Evolutionary conservation across 2,113 vertebrate species (phyloP), one percentile per base, ranked within the genome.

Genomic region (Dinomys branickii): DNA sequence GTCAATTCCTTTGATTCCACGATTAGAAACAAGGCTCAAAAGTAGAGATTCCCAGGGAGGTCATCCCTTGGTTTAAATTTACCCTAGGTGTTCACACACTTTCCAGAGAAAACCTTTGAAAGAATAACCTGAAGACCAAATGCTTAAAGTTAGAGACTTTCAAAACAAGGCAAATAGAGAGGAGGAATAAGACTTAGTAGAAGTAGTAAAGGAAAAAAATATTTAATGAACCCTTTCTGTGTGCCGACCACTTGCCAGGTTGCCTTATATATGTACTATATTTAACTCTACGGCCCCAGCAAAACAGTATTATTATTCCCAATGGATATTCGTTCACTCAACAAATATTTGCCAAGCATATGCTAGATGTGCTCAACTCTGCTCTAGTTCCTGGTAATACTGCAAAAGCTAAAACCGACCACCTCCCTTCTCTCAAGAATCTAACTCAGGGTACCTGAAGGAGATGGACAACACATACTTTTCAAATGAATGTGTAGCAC

Each of bases 41-140:
- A 33, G 13, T 65, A 41, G 44, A 88, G 75, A 77, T 85, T 44
- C 22, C 22, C 63, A 24, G 69, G 1, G 52, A 63, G n/a, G 7
- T 26, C 20, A 83, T 44, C 30, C n/a, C 35, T 94, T 86, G 35
- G 41, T 52, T 95, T 95, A 85, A 91, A 91, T 65, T 93, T 33
- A 73, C 71, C 22, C 4, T 47, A 59, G 28, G 30, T 33, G 28
- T 75, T 85, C 77, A 85, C 26, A 92, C 44, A 52, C 30, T 67
- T 88, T 75, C 19, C 38, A 65, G 7, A 87, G 81, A 92, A 75
- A 65, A 80, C 20, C 67, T 97, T 95, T 90, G 9, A 85, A 95
- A 88, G 47, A 28, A 17, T 12, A 16, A 35, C 44, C 38, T 94
- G 58, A 82, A 88, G 38, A 61, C 20, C 44, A 30, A 13, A 58